Percentiles rank a stretch among this genome's conserved stretches.
These are phyloP conservation scores for Drosophila leonis DNA, from an alignment of 2,888 invertebrate genomes.

Conservation along the genomic window DNA sequence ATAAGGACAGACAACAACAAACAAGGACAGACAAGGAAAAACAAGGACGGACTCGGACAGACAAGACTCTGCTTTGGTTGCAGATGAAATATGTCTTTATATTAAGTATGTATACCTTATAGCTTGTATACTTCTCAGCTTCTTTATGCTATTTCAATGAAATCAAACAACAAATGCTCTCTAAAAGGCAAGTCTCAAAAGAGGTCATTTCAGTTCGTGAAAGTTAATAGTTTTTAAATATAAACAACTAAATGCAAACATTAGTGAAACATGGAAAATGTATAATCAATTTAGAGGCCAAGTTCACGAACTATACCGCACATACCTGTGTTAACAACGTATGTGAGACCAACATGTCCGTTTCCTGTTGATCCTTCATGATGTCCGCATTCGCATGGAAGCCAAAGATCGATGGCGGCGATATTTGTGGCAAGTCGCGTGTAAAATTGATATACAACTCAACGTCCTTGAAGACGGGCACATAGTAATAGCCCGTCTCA, in stretches of 20 bases:
- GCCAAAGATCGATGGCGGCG: slow-evolving; percentile 95
- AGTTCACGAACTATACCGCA: neutral
- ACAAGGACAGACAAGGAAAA: too few relatives aligned
- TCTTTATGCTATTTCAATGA: neutral
- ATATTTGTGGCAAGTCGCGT: slow-evolving; percentile 90
- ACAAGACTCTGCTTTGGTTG: neutral
- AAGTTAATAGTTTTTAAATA: too few relatives aligned
- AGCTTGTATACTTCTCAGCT: neutral
- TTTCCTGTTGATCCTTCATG: slow-evolving; percentile 95
- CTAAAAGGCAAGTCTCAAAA: neutral
- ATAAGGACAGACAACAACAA: too few relatives aligned
- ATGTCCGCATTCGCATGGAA: slow-evolving; percentile 97
- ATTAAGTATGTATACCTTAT: neutral
- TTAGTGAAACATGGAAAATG: neutral
- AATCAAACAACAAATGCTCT: neutral
- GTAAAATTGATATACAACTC: slow-evolving; percentile 90
- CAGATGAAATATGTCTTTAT: neutral
- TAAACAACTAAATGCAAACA: neutral
- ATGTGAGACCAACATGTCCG: slow-evolving; percentile 90
- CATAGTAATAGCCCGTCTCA: slow-evolving; percentile 89
- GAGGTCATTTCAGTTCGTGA: too few relatives aligned
- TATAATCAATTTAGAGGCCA: neutral
- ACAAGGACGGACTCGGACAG: neutral
- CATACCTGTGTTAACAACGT: slow-evolving; percentile 92
- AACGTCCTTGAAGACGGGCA: slow-evolving; percentile 91